Conservation (phyloP, 2,113 vertebrate species). For the Ceyx melanurus region DNA sequence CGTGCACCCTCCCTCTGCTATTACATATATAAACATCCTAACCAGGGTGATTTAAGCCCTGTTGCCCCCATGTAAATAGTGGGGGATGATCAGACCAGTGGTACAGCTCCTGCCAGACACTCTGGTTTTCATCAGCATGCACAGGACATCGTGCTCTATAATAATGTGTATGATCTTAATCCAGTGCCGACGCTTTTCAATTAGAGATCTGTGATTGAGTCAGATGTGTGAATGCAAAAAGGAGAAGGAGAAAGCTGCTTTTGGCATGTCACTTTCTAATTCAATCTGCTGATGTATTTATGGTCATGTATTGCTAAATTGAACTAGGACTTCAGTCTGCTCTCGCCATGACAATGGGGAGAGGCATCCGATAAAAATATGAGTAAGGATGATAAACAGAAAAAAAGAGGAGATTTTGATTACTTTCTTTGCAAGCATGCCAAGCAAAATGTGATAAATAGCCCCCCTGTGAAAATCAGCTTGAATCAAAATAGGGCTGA, state of each 20-base stretch:
- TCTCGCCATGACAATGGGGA: constrained; percentile 56
- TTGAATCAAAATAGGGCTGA: background rate
- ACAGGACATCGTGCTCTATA: background rate
- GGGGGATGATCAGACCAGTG: background rate
- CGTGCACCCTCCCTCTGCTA: background rate
- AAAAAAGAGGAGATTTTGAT: background rate
- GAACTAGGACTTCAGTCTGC: background rate
- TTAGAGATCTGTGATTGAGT: constrained; percentile 32
- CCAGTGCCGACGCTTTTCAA: constrained; percentile 36
- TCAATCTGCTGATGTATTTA: constrained; percentile 55
- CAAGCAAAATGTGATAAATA: background rate
- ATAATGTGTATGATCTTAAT: constrained; percentile 24
- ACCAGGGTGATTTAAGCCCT: fast-evolving
- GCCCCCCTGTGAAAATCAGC: background rate
- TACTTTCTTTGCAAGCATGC: background rate
- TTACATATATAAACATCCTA: fast-evolving
- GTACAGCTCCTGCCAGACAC: background rate
- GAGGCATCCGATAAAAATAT: constrained; percentile 49
- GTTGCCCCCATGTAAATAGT: fast-evolving
- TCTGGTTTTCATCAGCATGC: constrained; percentile 26
- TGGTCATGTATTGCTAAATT: constrained; percentile 42
- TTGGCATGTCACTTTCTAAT: background rate
- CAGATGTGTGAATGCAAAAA: constrained; percentile 7
- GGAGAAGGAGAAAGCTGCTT: background rate
- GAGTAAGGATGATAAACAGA: constrained; percentile 34